Percentiles rank a stretch among this genome's conserved stretches.
phyloP scores from a whole-genome alignment of 2,113 vertebrate genomes.

The Xenopus tropicalis region UCB_Xtro_10.0 CM004449.2:128098001-128098500 shows the following conservation, averaged over 20 bases:
- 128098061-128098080: constrained; percentile 32
- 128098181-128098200: neutral
- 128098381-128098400: accelerated
- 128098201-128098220: constrained; percentile 63
- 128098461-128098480: neutral
- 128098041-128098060: constrained; percentile 58
- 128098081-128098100: neutral
- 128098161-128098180: constrained; percentile 52
- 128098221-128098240: constrained; percentile 49
- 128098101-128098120: constrained; percentile 11
- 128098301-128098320: constrained; percentile 54
- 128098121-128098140: constrained; percentile 49
- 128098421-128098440: accelerated
- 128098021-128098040: constrained; percentile 55
- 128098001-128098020: constrained; percentile 56
- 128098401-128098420: accelerated
- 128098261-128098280: accelerated
- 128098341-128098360: constrained; percentile 44
- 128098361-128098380: neutral
- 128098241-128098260: neutral
- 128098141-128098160: constrained; percentile 53
- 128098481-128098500: accelerated
- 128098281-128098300: constrained; percentile 45
- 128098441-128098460: accelerated
- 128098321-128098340: constrained; percentile 36